Base-by-base conservation (phyloP, 2,113 vertebrate genomes). In the Dryoscopus gambensis region DNA sequence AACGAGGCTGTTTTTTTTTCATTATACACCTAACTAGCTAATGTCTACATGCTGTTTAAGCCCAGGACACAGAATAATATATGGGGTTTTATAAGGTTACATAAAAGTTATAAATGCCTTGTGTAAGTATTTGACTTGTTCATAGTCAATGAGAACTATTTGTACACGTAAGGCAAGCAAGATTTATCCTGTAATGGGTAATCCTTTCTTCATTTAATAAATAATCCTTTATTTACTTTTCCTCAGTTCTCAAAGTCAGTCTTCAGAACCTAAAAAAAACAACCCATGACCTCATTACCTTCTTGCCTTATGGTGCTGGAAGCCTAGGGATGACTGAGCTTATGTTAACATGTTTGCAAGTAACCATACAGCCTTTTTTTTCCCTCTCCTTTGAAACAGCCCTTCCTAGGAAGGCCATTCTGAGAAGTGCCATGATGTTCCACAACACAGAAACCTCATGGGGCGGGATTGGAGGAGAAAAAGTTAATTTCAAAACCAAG, bases 121-220 rank as follows among this genome's bases (percentile, higher is more conserved):
- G 49, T 78, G 76, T 55, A 95, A 97, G 95, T 95, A 92, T 96
- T 95, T 95, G 80, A 95, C 83, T 96, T 87, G 73, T 87, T 78
- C 93, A 64, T 71, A 93, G 93, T 92, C 95, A 90, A 88, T 94
- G 88, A 57, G 90, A 96, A 95, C 47, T 97, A 87, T 93, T 92
- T 93, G 93, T 92, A 93, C 77, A 90, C 1, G 27, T 88, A 94
- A 77, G 44, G 80, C 76, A 89, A 93, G 90, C 88, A 95, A 93
- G 92, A 93, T 92, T 92, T 94, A 95, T 93, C 90, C 92, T 93
- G 68, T 90, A 96, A 96, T 94, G 80, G 92, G 76, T 96, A 96
- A 96, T 97, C 93, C 91, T 90, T 90, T 89, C 91, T 95, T 95
- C 93, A 96, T 95, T 97, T 96, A 96, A 97, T 97, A 96, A 92